Evolutionary conservation across 2,888 invertebrate species (phyloP), one percentile per base, ranked within the genome.

Genomic region (Bombylius major): DNA sequence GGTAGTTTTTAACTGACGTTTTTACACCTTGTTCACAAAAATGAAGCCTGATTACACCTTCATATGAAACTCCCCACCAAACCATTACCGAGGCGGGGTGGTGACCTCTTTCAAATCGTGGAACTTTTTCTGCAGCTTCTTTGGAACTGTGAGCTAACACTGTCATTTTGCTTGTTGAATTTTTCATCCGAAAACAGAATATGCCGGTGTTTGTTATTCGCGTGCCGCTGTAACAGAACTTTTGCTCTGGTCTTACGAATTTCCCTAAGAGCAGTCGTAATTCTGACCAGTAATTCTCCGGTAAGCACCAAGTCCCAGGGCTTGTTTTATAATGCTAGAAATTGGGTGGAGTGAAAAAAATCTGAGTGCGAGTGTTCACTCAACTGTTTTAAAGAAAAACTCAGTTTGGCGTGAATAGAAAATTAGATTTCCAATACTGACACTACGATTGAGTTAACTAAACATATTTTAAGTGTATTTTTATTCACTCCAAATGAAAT

Each of bases 161-260:
- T 53, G 51, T 61, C 60, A 58, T 62, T 62, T 57, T 61, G 58
- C 14, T 51, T 45, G 50, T 62, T 62, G 47, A 53, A 60, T 54
- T 62, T 61, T 56, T 63, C 60, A 42, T 63, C 58, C 4, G 58
- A 58, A 49, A 61, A 62, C n/a, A 61, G 49, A 53, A 62, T 61
- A 23, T 58, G 44, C 48, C 51, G n/a, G 57, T 59, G 50, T 12
- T 45, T 34, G 7, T 34, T 34, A n/a, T 34, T 2, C 11, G 5
- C 34, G 50, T 50, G 12, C 34, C 34, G 9, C 34, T 50, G 9
- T 9, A 50, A 13, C 7, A 39, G 39, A 5, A 5, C 7, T 39
- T 9, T 5, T 8, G 7, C 5, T 8, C 39, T 5, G 9, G 39
- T 39, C 7, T 8, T 5, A 5, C 39, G 39, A 8, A 39, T 39